These are phyloP conservation scores for Lagopus muta DNA, from an alignment of 2,113 vertebrate genomes.

Conservation along the genomic window DNA sequence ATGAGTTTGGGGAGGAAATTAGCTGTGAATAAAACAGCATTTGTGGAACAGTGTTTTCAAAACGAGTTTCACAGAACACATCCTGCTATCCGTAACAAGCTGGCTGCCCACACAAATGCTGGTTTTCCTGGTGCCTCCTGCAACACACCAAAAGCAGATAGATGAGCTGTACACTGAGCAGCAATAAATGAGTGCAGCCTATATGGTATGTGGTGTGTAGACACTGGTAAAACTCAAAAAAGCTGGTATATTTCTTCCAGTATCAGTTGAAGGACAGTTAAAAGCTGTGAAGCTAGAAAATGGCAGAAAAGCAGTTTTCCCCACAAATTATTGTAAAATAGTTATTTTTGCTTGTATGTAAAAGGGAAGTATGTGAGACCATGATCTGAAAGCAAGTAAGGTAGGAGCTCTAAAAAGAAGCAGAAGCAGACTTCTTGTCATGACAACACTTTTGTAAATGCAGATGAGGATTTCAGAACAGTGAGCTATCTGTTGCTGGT, in stretches of 20 bases:
- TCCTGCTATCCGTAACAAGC: not conserved
- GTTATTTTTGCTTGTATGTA: rapidly evolving
- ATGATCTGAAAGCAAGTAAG: not conserved
- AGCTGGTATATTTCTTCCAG: not conserved
- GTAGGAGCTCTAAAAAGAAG: not conserved
- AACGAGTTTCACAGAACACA: not conserved
- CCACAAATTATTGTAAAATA: not conserved
- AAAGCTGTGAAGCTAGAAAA: not conserved
- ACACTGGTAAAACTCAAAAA: not conserved
- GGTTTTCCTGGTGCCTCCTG: not conserved
- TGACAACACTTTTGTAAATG: rapidly evolving
- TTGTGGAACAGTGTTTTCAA: not conserved
- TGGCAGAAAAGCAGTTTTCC: not conserved
- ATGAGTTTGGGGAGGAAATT: not conserved
- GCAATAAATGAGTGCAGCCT: not conserved
- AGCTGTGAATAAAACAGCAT: not conserved
- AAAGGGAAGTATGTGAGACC: not conserved
- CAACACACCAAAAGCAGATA: not conserved
- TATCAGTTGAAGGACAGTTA: not conserved
- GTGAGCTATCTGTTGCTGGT: not conserved
- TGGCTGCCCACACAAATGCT: not conserved
- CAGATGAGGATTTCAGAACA: not conserved
- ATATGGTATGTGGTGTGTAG: not conserved
- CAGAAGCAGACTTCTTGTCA: not conserved
- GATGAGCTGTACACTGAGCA: not conserved